Evolutionary conservation across 2,113 vertebrate species (phyloP).

Genomic region (Gymnorhina tibicen): DNA sequence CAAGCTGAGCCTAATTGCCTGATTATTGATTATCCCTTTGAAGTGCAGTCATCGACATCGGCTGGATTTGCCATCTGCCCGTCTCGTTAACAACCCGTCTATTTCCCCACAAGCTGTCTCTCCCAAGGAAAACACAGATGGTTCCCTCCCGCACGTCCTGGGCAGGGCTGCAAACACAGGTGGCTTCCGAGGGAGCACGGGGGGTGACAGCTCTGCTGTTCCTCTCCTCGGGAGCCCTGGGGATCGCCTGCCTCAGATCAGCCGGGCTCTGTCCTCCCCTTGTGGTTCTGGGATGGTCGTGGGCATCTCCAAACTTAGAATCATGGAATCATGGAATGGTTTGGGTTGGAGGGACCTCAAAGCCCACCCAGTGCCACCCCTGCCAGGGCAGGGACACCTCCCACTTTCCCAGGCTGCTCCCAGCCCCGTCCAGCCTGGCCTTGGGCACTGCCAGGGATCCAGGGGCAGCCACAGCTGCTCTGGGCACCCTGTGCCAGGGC

Average conservation of each 20-base stretch:
- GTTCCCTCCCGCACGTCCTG: background rate
- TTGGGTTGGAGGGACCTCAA: background rate
- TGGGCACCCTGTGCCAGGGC: background rate
- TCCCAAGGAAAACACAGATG: conserved; percentile 41
- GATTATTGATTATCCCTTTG: conserved; percentile 49
- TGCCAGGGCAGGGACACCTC: background rate
- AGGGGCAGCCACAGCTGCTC: background rate
- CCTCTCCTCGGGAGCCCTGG: background rate
- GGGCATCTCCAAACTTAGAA: background rate
- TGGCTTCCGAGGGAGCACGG: background rate
- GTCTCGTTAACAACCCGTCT: background rate
- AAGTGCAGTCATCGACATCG: background rate
- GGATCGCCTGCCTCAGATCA: background rate
- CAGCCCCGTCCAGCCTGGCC: background rate
- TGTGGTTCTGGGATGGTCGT: background rate
- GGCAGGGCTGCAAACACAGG: conserved; percentile 25
- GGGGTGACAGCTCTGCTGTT: background rate
- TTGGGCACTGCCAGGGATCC: background rate
- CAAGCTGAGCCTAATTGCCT: conserved; percentile 12
- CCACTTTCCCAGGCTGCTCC: background rate
- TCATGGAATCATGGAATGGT: background rate
- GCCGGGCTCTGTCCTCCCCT: background rate
- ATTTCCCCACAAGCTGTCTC: conserved; percentile 33
- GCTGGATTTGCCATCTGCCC: conserved; percentile 43
- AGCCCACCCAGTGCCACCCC: fast-evolving